These are phyloP conservation scores for Otocyon megalotis DNA, from an alignment of 2,113 vertebrate genomes.

Conservation along the genomic window DNA sequence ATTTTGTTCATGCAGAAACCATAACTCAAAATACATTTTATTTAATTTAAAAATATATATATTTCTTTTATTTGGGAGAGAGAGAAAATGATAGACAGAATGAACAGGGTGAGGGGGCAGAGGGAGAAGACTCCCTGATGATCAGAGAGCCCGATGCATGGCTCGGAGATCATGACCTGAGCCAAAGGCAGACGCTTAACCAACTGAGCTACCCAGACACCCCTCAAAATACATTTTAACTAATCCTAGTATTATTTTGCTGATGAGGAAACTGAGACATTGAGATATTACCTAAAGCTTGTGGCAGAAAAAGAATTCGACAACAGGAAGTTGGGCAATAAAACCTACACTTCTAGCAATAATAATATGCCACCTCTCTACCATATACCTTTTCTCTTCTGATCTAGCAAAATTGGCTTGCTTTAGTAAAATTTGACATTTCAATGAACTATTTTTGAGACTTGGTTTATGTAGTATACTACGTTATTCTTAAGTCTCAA, in stretches of 20 bases:
- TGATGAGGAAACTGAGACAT: not conserved
- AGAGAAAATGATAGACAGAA: too few relatives aligned
- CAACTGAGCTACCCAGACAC: too few relatives aligned
- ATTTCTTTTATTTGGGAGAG: too few relatives aligned
- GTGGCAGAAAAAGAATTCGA: not conserved
- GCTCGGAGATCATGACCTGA: too few relatives aligned
- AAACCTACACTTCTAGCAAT: not conserved
- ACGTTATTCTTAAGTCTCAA: not conserved
- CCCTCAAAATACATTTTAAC: not conserved
- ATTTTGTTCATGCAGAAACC: not conserved
- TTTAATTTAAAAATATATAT: too few relatives aligned
- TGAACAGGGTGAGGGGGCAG: too few relatives aligned
- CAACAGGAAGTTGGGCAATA: not conserved
- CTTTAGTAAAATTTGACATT: not conserved
- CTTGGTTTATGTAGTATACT: not conserved
- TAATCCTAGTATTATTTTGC: not conserved
- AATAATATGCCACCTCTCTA: not conserved
- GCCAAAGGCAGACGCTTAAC: too few relatives aligned
- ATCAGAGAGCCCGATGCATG: too few relatives aligned
- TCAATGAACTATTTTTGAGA: not conserved
- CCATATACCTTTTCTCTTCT: not conserved
- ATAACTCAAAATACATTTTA: not conserved
- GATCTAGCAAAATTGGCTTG: not conserved
- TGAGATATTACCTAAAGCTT: not conserved
- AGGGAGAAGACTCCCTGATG: too few relatives aligned